Conservation (phyloP, 2,797 vertebrate genomes). For the Alouatta caraya region DNA sequence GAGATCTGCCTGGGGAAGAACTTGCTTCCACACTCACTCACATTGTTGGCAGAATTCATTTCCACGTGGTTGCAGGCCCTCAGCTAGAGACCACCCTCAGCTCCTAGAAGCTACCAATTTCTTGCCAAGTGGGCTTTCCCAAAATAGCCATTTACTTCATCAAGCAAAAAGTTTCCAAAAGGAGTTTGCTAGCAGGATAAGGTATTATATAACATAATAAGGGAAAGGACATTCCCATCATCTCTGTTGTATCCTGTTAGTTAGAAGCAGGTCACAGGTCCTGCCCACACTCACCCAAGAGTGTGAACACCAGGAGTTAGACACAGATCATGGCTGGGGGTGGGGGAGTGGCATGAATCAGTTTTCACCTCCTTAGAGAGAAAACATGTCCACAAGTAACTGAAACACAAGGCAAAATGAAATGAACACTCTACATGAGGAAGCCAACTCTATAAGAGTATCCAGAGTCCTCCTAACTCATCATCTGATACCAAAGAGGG, state of each 20-base stretch:
- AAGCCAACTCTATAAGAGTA: background rate
- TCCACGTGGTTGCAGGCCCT: background rate
- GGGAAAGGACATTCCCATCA: background rate
- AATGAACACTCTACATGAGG: background rate
- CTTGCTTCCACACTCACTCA: background rate
- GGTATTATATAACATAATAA: background rate
- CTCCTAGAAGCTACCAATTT: background rate
- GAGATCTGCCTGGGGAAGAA: background rate
- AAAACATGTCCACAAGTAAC: background rate
- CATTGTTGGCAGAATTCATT: background rate
- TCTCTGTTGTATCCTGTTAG: background rate
- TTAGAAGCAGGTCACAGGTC: background rate
- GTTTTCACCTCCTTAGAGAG: background rate
- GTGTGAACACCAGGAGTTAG: background rate
- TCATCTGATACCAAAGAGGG: background rate
- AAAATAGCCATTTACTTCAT: background rate
- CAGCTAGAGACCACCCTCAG: background rate
- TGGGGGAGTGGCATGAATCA: background rate
- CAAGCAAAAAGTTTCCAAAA: background rate
- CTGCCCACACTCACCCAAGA: background rate
- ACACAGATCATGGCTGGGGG: no score
- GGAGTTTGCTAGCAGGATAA: background rate
- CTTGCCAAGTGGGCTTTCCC: background rate
- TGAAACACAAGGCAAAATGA: background rate
- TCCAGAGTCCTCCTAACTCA: background rate